These are phyloP conservation scores for Lutraria lutraria DNA, from an alignment of 2,888 invertebrate species.

Conservation along the genomic window DNA sequence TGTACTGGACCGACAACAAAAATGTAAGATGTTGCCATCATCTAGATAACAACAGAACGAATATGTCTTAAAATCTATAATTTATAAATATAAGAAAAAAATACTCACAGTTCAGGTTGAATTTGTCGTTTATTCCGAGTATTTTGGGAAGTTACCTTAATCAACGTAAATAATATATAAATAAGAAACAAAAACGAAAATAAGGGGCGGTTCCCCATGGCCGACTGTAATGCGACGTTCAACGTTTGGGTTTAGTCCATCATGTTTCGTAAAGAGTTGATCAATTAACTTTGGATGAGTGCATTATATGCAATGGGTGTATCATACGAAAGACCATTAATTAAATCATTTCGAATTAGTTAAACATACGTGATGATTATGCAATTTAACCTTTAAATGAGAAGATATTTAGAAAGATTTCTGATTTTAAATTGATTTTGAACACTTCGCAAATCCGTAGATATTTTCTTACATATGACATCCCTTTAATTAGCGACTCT, in stretches of 20 bases:
- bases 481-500: conserved; percentile 4
- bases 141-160: conserved; percentile 68
- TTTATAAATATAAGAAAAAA: background rate
- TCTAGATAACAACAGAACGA: too few relatives aligned
- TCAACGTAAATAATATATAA: conserved; percentile 42
- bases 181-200: conserved; percentile 14
- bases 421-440: background rate
- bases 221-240: background rate
- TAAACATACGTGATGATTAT: background rate
- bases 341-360: background rate
- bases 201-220: conserved; percentile 45
- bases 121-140: conserved; percentile 77
- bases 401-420: background rate
- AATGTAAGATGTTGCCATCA: too few relatives aligned
- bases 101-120: conserved; percentile 77
- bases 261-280: background rate
- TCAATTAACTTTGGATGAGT: background rate
- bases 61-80: too few relatives aligned
- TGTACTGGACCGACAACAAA: too few relatives aligned
- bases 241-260: background rate
- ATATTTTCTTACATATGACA: conserved; percentile 10
- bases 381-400: background rate
- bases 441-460: background rate
- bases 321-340: background rate
- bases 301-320: background rate